Evolutionary conservation across 2,888 invertebrate genomes (phyloP).

Genomic region (Sipha maydis): DNA sequence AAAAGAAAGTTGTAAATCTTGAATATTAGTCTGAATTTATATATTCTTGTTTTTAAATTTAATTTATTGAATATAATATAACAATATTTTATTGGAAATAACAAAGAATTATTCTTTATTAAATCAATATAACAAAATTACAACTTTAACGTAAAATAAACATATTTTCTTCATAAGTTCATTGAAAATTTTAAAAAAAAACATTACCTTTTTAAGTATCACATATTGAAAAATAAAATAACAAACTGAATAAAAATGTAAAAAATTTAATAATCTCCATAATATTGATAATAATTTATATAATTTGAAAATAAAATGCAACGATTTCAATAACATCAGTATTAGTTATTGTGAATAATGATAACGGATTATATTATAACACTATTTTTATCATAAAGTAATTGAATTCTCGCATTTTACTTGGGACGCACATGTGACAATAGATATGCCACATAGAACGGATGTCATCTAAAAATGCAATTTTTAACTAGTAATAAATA

Average conservation of each 20-base stretch:
- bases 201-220: constrained; percentile 4
- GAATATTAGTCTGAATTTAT: too few species aligned
- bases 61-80: too few species aligned
- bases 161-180: too few species aligned
- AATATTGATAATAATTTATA: background rate
- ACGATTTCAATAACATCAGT: background rate
- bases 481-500: too few species aligned
- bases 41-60: too few species aligned
- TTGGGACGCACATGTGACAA: constrained; percentile 1
- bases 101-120: too few species aligned
- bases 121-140: too few species aligned
- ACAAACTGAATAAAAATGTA: constrained; percentile 11
- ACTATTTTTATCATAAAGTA: constrained; percentile 16
- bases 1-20: too few species aligned
- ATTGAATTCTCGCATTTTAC: background rate
- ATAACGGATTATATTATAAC: constrained; percentile 23
- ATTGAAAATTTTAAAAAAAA: too few species aligned
- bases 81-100: too few species aligned
- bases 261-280: background rate
- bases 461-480: too few species aligned
- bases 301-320: background rate
- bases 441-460: background rate
- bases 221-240: constrained; percentile 17
- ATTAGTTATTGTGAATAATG: background rate
- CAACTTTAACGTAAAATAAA: too few species aligned